Evolutionary conservation across 2,797 vertebrate species (phyloP), one percentile per base, ranked within the genome.

Genomic region (Lepus oiostolus): DNA sequence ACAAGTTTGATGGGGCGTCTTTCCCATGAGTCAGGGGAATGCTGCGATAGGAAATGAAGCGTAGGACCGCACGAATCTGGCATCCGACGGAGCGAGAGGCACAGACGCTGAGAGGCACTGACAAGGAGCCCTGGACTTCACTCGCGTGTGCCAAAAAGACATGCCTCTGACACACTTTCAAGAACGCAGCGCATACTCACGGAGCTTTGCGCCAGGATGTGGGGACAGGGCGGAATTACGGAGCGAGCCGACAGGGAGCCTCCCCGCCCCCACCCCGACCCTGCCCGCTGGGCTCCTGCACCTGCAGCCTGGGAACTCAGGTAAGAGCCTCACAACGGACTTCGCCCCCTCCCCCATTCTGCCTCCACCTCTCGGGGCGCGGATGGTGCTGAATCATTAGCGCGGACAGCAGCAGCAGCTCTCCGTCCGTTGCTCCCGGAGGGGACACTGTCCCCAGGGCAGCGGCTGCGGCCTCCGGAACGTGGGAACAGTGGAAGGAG

Each of bases 331-430:
- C 5, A 70, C 88, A 42, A 50, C 54, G 65, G 92, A 68, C 85
- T 75, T 35, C 7, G 32, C 1, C 54, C 87, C 75, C 60, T 47
- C 70, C 76, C 85, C 67, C 83, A 16, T 17, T 13, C n/a, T 24
- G 77, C 54, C 75, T 91, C 42, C 85, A 83, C 80, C 94, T 65
- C 91, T 52, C 65, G 65, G 79, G 84, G 62, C 76, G 26, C 71
- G 21, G 35, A 82, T n/a, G 97, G 90, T 94, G 97, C 97, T 97
- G 97, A 97, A 96, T 97, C 97, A 97, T 38, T 22, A 90, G 89
- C 82, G 88, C 8, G 13, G 54, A 58, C 54, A 58, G 30, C 52
- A 35, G 75, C 83, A 54, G 58, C 76, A 13, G 91, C 68, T 54
- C 80, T 62, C n/a, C 0, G 47, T 13, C 52, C 6, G 75, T 71